Evolutionary conservation across 2,113 vertebrate species (phyloP).

Genomic region (Corvus cornix): DNA sequence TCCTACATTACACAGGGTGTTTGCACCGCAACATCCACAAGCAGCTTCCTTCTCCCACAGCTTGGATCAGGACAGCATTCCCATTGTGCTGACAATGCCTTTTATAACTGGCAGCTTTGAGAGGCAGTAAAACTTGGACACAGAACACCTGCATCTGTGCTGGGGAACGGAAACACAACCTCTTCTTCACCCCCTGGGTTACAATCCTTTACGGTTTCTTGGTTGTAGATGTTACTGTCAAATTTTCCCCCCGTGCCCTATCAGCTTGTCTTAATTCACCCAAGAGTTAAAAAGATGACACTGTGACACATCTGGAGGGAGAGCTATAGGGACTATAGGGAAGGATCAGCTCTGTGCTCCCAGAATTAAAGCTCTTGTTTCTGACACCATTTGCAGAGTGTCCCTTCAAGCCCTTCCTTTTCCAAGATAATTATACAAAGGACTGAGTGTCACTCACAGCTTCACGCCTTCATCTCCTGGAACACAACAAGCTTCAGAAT

Average conservation of each 20-base stretch:
- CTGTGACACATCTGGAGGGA: not conserved
- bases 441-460: not conserved
- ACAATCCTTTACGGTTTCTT: not conserved
- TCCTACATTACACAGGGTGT: fast-evolving
- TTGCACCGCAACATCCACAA: not conserved
- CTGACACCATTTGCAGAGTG: not conserved
- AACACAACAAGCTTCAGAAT: not conserved
- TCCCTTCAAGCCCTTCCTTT: not conserved
- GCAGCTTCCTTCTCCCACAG: not conserved
- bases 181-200: not conserved
- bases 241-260: not conserved
- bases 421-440: not conserved
- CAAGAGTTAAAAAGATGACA: not conserved
- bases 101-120: not conserved
- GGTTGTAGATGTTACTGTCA: not conserved
- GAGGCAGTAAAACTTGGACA: not conserved
- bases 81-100: not conserved
- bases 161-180: not conserved
- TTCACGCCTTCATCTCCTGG: not conserved
- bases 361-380: not conserved
- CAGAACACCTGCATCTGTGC: not conserved
- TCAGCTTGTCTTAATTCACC: not conserved
- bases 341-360: not conserved
- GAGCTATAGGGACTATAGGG: not conserved
- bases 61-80: not conserved